Percentiles rank a stretch among this genome's conserved stretches.
Evolutionary conservation across 2,888 invertebrate species (phyloP).

Genomic region (Callyntrura sp.): DNA sequence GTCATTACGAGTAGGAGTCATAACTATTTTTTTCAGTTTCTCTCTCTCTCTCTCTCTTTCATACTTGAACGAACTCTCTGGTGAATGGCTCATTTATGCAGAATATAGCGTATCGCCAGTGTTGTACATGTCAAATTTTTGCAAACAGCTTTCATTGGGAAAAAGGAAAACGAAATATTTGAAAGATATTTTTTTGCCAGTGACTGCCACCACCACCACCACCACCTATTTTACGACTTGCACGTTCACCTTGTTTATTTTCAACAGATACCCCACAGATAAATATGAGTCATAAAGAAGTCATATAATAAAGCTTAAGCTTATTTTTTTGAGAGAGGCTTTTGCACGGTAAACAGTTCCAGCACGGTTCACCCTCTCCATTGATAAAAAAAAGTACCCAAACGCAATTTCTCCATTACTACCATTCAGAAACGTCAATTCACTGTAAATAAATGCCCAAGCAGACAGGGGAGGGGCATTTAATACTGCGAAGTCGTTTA

Average conservation of each 20-base stretch:
- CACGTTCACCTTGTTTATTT: conserved; percentile 65
- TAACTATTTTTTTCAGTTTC: not conserved
- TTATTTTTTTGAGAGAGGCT: conserved; percentile 38
- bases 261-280: conserved; percentile 58
- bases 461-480: not conserved
- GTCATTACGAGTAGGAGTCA: not conserved
- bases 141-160: not conserved
- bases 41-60: too few relatives aligned
- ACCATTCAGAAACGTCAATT: not conserved
- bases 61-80: not conserved
- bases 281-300: conserved; percentile 69
- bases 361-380: conserved; percentile 21
- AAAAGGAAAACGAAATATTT: conserved; percentile 16
- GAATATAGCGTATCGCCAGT: not conserved
- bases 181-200: not conserved
- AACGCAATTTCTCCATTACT: conserved; percentile 52
- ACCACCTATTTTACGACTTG: conserved; percentile 50
- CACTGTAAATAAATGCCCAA: conserved; percentile 5
- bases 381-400: conserved; percentile 72
- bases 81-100: conserved; percentile 45
- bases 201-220: not conserved
- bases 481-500: conserved; percentile 2
- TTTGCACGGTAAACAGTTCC: conserved; percentile 19
- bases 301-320: conserved; percentile 50
- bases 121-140: conserved; percentile 16